Base-by-base conservation (phyloP, 2,113 vertebrate species). In the Odontesthes bonariensis region DNA sequence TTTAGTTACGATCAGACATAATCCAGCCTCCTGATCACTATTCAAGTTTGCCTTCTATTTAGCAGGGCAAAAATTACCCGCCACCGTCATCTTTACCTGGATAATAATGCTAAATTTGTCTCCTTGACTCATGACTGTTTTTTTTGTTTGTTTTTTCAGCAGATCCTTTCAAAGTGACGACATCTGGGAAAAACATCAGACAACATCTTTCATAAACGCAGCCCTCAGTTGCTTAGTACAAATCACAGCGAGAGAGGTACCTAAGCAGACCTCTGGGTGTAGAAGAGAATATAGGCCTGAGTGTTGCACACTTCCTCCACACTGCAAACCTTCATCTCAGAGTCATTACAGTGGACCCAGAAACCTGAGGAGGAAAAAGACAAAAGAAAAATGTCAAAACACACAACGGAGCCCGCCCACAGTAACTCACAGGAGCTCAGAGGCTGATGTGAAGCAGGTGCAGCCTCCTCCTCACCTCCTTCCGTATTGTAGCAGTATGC, bases 401-500 rank as follows among this genome's bases (percentile, higher is more conserved):
- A n/a, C 9, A n/a, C 1, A 19, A 1, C 42, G 58, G 14, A 20
- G 14, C 8, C 16, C 8, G 22, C 9, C 52, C 62, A 46, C 19
- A 3, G 40, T 8, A 33, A 16, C 58, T 5, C 22, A 44, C 65
- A 46, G 66, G 57, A 42, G 40, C 11, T 19, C 10, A 27, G 17
- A 0, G 17, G 46, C 46, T 3, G 11, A 33, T 8, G 46, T 27
- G 38, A 17, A 11, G 3, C 46, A 12, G 1, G 4, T 1, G 19
- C 1, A 0, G 3, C 5, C 10, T 60, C 31, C 38, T 70, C 5
- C 97, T 95, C 94, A 99, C 98, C 98, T 94, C 98, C 98, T 95
- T 99, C 97, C n/a, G 98, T 98, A 91, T 99, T 99, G 95, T 98
- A 99, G 95, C 98, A 99, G 95, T 98, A 99, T 90, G 98, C 97